Base-by-base conservation (phyloP, 2,888 invertebrate genomes). In the Clanis bilineata region DNA sequence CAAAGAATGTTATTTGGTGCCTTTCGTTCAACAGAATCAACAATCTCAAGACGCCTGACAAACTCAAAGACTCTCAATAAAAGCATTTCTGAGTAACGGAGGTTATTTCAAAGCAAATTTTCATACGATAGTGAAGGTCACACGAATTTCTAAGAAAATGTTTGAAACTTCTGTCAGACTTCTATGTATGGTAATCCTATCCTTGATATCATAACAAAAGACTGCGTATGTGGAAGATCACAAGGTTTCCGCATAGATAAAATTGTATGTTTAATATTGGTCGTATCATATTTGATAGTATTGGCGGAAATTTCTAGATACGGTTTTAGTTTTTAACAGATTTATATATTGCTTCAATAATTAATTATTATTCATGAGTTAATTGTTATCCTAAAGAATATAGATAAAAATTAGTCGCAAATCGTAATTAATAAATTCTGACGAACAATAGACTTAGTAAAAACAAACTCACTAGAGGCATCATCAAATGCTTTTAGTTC, bases 1-100 rank as follows among this genome's bases (percentile, higher is more conserved):
- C 15, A 51, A 28, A n/a, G n/a, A 47, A 51, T 51, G 18, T 47
- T 51, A 51, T 51, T 51, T 44, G 22, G 12, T 23, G 23, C 22
- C 32, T 32, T 18, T 18, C 51, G 15, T 51, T 51, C 7, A 9
- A 28, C 28, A 32, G 18, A 28, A 28, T 18, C 9, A 32, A 51
- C 18, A 32, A 28, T 10, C 32, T 28, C 28, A 51, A 51, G 51
- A 41, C 41, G 18, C 18, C 28, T 32, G 28, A 32, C 51, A 51
- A 28, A 28, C 9, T 47, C 28, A 18, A 32, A 51, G 10, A 10
- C 10, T 10, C 32, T 10, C 10, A 7, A 10, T 51, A 32, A 51
- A 51, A 51, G 9, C 51, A 51, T 51, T 51, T 32, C 18, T 10
- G 5, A 32, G 32, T 4, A 28, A 3, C 3, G 12, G 44, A n/a